Base-by-base conservation (phyloP, 2,797 vertebrate species). In the Xyrichtys novacula region DNA sequence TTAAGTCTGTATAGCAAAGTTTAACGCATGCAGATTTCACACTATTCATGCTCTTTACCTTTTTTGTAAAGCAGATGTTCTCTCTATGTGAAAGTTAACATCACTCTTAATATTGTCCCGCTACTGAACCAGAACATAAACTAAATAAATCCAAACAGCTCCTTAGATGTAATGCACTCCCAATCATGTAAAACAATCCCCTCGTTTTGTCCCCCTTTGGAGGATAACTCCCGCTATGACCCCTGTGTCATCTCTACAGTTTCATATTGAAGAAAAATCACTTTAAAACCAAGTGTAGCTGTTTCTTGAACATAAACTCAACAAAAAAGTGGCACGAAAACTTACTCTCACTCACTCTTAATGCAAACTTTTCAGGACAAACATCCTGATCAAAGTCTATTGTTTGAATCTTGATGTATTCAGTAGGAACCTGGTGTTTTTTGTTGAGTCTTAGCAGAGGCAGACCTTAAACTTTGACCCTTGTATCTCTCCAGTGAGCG, bases 381-480 rank as follows among this genome's bases (percentile, higher is more conserved):
- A 42, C 4, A 36, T 14, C 3, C 12, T 19, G n/a, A 17, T 2
- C 36, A 5, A 38, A 38, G 36, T 38, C n/a, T n/a, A n/a, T 12
- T 2, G 12, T 12, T 32, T 9, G 31, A 12, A 40, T 40, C 17
- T 20, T 20, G 1, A 47, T 3, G 14, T 14, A 3, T 1, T 36
- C 1, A 19, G 9, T 2, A 36, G 4, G 28, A 17, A 32, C 52
- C 9, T 0, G 1, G 58, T 20, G n/a, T 40, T 16, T 23, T 50
- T 43, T 3, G 39, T 28, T 49, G 29, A 38, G 53, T 55, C 48
- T 74, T 50, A 58, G 47, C 34, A 53, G 54, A 42, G 12, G 63
- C 42, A 64, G 38, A 63, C 22, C 36, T 72, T 49, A 76, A 15
- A 81, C 70, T 84, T 78, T 83, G 61, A 91, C 64, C 78, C 42